Conservation (phyloP, 2,797 vertebrate species). For the Oryzias sinensis region DNA sequence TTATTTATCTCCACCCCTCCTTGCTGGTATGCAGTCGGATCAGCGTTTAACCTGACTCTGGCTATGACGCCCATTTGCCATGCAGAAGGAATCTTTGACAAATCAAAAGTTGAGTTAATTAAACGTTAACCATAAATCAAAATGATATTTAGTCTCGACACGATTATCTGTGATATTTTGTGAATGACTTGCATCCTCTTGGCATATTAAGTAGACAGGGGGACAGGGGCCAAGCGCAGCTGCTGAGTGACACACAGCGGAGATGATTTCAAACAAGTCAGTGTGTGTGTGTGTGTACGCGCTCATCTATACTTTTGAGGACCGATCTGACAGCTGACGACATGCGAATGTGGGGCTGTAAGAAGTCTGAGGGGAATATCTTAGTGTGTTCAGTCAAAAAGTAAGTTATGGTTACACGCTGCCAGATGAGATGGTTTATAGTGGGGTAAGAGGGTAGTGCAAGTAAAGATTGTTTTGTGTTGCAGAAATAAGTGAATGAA, state of each 20-base stretch:
- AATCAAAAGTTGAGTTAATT: conserved; percentile 72
- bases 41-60: conserved; percentile 40
- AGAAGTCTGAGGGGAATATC: too few relatives aligned
- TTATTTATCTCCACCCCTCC: conserved; percentile 45
- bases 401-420: too few relatives aligned
- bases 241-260: conserved; percentile 16
- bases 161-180: conserved; percentile 71
- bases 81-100: conserved; percentile 45
- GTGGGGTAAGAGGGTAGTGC: too few relatives aligned
- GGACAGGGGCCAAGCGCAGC: conserved; percentile 5
- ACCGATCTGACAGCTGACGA: too few relatives aligned
- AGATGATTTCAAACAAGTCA: conserved; percentile 12
- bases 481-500: too few relatives aligned
- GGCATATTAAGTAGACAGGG: conserved; percentile 32
- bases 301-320: background rate
- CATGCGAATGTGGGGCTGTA: too few relatives aligned
- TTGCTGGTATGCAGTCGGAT: conserved; percentile 1
- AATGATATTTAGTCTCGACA: conserved; percentile 70
- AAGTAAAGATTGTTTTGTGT: too few relatives aligned
- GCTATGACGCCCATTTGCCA: conserved; percentile 52
- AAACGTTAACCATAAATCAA: conserved; percentile 75
- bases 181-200: conserved; percentile 55
- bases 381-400: too few relatives aligned
- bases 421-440: too few relatives aligned
- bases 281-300: background rate